These are phyloP conservation scores for Crenichthys baileyi DNA, from an alignment of 2,797 vertebrate genomes.

Conservation along the genomic window DNA sequence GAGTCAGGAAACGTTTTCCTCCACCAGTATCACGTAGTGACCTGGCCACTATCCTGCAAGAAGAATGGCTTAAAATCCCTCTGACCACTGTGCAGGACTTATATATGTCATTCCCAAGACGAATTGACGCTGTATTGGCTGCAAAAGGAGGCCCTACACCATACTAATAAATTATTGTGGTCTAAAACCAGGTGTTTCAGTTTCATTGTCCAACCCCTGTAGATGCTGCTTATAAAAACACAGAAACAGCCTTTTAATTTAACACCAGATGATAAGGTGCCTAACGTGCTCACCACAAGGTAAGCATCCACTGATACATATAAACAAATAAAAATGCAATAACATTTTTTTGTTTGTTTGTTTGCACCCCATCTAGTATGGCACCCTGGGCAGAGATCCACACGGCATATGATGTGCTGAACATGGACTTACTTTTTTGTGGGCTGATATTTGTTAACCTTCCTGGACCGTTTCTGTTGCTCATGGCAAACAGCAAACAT, in stretches of 20 bases:
- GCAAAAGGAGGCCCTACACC: no score
- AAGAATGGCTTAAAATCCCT: no score
- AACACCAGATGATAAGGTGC: background rate
- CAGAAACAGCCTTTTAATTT: background rate
- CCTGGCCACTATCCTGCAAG: no score
- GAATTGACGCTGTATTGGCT: no score
- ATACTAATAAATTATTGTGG: no score
- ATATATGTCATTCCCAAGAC: no score
- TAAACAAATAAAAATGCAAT: background rate
- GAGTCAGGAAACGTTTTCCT: no score
- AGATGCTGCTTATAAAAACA: background rate
- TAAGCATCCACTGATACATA: background rate
- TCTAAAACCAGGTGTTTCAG: no score
- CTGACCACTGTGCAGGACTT: no score
- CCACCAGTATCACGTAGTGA: no score
- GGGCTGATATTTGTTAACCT: background rate
- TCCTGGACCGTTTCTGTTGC: conserved; percentile 29
- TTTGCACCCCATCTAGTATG: background rate
- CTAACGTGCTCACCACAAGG: background rate
- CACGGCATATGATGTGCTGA: background rate
- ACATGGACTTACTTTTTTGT: background rate
- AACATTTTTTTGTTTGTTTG: background rate
- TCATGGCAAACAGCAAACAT: conserved; percentile 27
- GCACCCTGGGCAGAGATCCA: background rate
- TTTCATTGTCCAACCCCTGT: no score